Percentiles rank a stretch among this genome's conserved stretches.
phyloP scores from a whole-genome alignment of 1,140 invertebrate genomes.

The Maniola jurtina region DNA sequence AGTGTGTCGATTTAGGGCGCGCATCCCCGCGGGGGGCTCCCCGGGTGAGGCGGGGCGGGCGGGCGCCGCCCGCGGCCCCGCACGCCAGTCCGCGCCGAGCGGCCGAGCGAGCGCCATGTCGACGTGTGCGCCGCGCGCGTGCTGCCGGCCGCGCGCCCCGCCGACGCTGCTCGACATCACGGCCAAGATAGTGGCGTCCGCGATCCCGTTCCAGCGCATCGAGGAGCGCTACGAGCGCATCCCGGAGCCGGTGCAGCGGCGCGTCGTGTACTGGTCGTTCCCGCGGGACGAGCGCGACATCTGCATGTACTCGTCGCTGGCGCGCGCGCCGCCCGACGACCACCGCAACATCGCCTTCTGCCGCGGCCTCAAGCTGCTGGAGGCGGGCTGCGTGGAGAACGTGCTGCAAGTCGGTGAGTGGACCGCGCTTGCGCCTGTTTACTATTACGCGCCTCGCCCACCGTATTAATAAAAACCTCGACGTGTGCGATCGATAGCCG shows the following conservation, averaged over 20 bases:
- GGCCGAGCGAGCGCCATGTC: slow-evolving; percentile 73
- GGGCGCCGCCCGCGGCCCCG: slow-evolving; percentile 33
- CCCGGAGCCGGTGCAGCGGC: slow-evolving; percentile 91
- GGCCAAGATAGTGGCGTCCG: slow-evolving; percentile 90
- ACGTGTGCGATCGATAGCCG: slow-evolving; percentile 77
- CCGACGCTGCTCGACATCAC: slow-evolving; percentile 88
- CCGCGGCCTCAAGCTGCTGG: slow-evolving; percentile 89
- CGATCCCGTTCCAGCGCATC: slow-evolving; percentile 91
- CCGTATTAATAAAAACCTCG: slow-evolving; percentile 78
- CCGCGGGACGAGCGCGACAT: slow-evolving; percentile 92
- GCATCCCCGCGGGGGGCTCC: slow-evolving; percentile 53
- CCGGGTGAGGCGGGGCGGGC: slow-evolving; percentile 28
- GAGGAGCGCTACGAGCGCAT: slow-evolving; percentile 92
- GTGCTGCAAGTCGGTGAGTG: slow-evolving; percentile 94
- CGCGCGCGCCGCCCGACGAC: slow-evolving; percentile 82
- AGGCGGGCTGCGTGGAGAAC: slow-evolving; percentile 88
- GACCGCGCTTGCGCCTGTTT: slow-evolving; percentile 75
- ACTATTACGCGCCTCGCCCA: slow-evolving; percentile 78
- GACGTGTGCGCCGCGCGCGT: slow-evolving; percentile 74
- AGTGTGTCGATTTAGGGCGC: slow-evolving; percentile 67
- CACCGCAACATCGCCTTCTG: slow-evolving; percentile 90
- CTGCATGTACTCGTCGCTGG: slow-evolving; percentile 92
- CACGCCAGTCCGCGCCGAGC: slow-evolving; percentile 71
- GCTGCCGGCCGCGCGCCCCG: slow-evolving; percentile 77
- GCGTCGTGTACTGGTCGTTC: slow-evolving; percentile 94